Percentiles rank a stretch among this genome's conserved stretches.
Evolutionary conservation across 2,797 vertebrate genomes (phyloP).

Genomic region (Propithecus perrieri): DNA sequence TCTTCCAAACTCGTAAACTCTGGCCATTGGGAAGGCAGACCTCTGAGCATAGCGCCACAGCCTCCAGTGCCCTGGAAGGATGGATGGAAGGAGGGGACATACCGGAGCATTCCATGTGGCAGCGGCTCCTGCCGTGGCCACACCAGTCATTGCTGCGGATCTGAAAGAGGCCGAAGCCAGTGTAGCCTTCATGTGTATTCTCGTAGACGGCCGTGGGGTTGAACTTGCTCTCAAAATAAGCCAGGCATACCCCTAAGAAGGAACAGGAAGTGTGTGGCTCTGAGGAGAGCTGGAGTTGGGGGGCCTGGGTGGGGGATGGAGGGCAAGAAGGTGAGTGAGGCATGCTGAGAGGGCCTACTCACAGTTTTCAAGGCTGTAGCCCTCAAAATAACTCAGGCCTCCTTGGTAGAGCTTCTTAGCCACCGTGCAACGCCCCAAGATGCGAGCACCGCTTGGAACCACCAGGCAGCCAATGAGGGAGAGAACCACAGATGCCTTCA

Average conservation of each 20-base stretch:
- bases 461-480: conserved; percentile 52
- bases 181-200: not conserved
- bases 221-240: conserved; percentile 80
- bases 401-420: not conserved
- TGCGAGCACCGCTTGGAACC: not conserved
- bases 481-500: not conserved
- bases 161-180: conserved; percentile 73
- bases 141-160: conserved; percentile 61
- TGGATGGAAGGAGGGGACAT: not conserved
- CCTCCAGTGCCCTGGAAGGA: fast-evolving
- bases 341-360: not conserved
- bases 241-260: conserved; percentile 73
- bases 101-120: conserved; percentile 50
- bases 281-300: too few relatives aligned
- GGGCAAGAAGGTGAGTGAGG: too few relatives aligned
- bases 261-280: not conserved
- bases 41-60: not conserved
- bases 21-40: not conserved
- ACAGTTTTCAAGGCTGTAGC: conserved; percentile 76
- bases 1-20: not conserved
- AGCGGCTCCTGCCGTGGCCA: conserved; percentile 42
- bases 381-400: conserved; percentile 70
- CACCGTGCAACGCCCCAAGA: conserved; percentile 60
- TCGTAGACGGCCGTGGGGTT: conserved; percentile 72
- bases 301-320: fast-evolving